These are phyloP conservation scores for Nycteola revayana DNA, from an alignment of 2,888 invertebrate genomes.

Conservation along the genomic window DNA sequence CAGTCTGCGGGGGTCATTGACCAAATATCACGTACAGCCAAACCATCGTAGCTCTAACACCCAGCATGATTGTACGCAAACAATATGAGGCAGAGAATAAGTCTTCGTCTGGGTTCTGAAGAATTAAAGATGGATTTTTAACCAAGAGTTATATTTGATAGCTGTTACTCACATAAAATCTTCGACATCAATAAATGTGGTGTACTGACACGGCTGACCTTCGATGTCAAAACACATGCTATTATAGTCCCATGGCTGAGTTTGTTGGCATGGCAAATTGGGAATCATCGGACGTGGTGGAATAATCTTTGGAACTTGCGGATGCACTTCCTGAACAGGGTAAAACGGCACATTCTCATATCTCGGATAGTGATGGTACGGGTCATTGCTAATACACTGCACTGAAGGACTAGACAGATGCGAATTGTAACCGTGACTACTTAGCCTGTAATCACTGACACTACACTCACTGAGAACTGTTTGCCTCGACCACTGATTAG, in stretches of 20 bases:
- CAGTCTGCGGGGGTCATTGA: too few species aligned
- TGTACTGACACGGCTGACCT: slow-evolving; percentile 85
- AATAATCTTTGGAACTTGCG: slow-evolving; percentile 36
- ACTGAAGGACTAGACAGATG: slow-evolving; percentile 42
- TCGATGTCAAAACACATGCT: slow-evolving; percentile 85
- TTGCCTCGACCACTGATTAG: slow-evolving; percentile 54
- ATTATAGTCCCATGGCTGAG: slow-evolving; percentile 83
- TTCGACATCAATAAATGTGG: slow-evolving; percentile 86
- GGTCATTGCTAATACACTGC: slow-evolving; percentile 52
- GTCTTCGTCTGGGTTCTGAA: too few species aligned
- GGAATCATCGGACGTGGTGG: slow-evolving; percentile 41
- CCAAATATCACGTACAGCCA: too few species aligned
- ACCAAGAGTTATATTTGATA: background rate
- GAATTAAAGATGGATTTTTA: too few species aligned
- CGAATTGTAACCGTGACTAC: slow-evolving; percentile 28
- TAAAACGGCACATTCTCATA: slow-evolving; percentile 42
- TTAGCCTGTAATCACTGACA: slow-evolving; percentile 32
- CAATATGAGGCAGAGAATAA: too few species aligned
- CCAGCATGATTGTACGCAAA: too few species aligned
- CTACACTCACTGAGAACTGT: slow-evolving; percentile 40
- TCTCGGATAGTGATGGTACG: slow-evolving; percentile 34
- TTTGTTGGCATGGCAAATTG: slow-evolving; percentile 74
- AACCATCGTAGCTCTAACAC: too few species aligned
- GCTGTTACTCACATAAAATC: slow-evolving; percentile 87
- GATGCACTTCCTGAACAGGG: slow-evolving; percentile 36